Conservation (phyloP, 2,888 invertebrate species). For the Nomada fabriciana region DNA sequence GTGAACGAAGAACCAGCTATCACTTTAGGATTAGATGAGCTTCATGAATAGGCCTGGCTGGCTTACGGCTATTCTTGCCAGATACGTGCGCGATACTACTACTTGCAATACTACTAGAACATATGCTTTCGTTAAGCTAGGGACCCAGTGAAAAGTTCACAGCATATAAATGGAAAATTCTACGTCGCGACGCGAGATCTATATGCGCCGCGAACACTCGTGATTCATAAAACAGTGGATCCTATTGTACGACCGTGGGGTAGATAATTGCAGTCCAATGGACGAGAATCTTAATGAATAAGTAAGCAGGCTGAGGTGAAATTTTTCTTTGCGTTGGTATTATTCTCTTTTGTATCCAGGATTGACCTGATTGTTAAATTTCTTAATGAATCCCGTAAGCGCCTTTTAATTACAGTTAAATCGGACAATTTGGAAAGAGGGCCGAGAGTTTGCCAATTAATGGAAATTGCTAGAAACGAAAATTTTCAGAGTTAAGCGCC, state of each 20-base stretch:
- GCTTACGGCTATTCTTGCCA: not conserved
- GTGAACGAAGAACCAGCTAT: not conserved
- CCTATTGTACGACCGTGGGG: not conserved
- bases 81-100: not conserved
- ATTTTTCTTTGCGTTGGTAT: too few species aligned
- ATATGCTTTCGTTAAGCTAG: not conserved
- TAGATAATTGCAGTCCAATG: not conserved
- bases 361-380: not conserved
- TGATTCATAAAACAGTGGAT: conserved; percentile 5
- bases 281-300: not conserved
- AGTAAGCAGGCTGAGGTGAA: too few species aligned
- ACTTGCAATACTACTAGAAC: not conserved
- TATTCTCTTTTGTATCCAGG: too few species aligned
- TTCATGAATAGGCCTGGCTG: not conserved
- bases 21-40: conserved; percentile 18
- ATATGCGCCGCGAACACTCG: not conserved
- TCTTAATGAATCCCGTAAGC: not conserved
- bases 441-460: not conserved
- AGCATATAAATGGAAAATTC: conserved; percentile 22
- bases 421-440: not conserved
- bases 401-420: not conserved
- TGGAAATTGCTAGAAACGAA: not conserved
- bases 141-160: not conserved
- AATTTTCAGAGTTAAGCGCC: not conserved
- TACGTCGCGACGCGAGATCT: not conserved